phyloP scores from a whole-genome alignment of 2,888 invertebrate species.

The Pyrgus malvae region DNA sequence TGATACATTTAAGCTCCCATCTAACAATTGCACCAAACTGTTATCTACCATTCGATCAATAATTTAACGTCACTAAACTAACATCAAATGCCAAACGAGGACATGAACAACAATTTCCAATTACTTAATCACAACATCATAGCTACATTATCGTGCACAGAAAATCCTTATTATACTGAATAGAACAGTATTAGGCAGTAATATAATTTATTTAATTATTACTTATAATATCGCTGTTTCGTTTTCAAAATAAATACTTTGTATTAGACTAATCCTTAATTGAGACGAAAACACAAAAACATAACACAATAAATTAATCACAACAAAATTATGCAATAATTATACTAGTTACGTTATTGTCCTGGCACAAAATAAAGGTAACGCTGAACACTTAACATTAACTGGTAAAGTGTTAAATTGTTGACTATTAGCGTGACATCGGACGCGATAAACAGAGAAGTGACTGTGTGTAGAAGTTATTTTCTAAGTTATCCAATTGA shows the following conservation, averaged over 20 bases:
- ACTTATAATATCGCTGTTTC: slow-evolving; percentile 8
- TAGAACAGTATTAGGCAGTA: slow-evolving; percentile 22
- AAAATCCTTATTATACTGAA: slow-evolving; percentile 4
- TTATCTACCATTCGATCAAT: slow-evolving; percentile 16
- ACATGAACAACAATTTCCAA: slow-evolving; percentile 15
- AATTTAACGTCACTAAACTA: slow-evolving; percentile 20
- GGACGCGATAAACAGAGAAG: background rate
- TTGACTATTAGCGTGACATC: background rate
- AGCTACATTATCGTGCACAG: slow-evolving; percentile 12
- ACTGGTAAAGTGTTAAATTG: slow-evolving; percentile 25
- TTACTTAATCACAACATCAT: slow-evolving; percentile 4
- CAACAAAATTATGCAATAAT: slow-evolving; percentile 30
- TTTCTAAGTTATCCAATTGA: no score
- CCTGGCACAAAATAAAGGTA: slow-evolving; percentile 47
- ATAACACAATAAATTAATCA: slow-evolving; percentile 36
- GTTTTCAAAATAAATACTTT: slow-evolving; percentile 13
- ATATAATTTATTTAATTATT: background rate
- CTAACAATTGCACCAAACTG: slow-evolving; percentile 15
- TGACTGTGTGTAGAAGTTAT: no score
- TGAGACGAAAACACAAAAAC: slow-evolving; percentile 16
- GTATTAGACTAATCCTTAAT: background rate
- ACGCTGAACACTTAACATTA: slow-evolving; percentile 50
- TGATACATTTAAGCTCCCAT: slow-evolving; percentile 50
- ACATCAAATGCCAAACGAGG: slow-evolving; percentile 21
- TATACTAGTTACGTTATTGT: slow-evolving; percentile 36